Conservation (phyloP, 2,113 vertebrate species). For the Corythornis vintsioides region DNA sequence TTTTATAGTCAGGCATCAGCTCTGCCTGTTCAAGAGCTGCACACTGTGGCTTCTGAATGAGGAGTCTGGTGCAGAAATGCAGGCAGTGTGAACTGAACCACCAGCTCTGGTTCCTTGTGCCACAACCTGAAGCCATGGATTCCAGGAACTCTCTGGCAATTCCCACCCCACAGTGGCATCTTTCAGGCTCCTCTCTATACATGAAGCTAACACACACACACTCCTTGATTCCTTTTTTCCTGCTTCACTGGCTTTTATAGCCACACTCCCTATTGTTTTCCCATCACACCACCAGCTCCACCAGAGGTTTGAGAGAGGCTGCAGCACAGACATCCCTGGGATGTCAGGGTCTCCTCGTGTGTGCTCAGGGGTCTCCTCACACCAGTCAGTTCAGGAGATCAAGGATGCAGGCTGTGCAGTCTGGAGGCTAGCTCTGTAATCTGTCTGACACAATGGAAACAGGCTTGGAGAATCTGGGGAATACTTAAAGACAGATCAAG, state of each 20-base stretch:
- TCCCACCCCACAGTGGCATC: not conserved
- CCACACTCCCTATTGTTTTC: rapidly evolving
- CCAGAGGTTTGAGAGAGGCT: not conserved
- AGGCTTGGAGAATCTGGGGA: not conserved
- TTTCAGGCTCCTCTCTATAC: not conserved
- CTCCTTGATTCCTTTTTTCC: not conserved
- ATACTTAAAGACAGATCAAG: not conserved
- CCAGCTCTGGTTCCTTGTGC: not conserved
- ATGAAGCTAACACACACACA: not conserved
- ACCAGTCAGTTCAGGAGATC: not conserved
- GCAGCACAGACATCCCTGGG: not conserved
- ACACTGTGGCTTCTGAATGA: not conserved
- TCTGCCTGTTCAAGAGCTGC: not conserved
- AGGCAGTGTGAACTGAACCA: not conserved
- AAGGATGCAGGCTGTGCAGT: not conserved
- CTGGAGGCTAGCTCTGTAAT: not conserved
- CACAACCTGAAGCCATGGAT: not conserved
- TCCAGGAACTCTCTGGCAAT: not conserved
- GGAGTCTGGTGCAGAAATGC: not conserved
- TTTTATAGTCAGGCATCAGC: not conserved
- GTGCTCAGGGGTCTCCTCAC: not conserved
- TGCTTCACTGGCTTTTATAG: not conserved
- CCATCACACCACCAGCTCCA: not conserved
- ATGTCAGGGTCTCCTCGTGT: no score
- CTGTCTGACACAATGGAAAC: not conserved